Evolutionary conservation across 2,113 vertebrate genomes (phyloP).

Genomic region (Sinocyclocheilus anophthalmus): DNA sequence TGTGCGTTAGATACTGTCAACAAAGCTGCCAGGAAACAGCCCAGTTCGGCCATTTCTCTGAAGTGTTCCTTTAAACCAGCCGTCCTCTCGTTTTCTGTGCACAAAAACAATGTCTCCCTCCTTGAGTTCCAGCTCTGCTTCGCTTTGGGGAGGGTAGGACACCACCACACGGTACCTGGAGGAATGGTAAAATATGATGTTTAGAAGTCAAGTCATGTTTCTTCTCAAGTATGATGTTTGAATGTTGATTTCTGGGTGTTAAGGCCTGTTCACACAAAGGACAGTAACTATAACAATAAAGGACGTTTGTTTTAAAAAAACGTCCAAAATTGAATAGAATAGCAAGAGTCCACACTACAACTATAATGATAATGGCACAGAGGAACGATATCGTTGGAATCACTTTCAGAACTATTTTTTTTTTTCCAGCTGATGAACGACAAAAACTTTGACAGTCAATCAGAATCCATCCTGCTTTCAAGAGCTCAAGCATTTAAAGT

Average conservation of each 20-base stretch:
- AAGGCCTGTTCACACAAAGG: too few species aligned
- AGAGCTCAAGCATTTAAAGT: too few species aligned
- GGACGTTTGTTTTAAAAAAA: too few species aligned
- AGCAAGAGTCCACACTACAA: too few species aligned
- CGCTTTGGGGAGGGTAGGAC: conserved; percentile 96
- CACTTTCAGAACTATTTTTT: too few species aligned
- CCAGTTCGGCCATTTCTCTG: conserved; percentile 96
- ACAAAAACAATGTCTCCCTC: conserved; percentile 99
- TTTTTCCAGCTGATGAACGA: too few species aligned
- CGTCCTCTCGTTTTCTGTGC: conserved; percentile 95
- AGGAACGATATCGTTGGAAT: too few species aligned
- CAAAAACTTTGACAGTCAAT: too few species aligned
- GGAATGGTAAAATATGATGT: not conserved
- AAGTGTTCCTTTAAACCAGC: conserved; percentile 99
- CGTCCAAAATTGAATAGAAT: too few species aligned
- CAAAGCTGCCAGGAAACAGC: conserved; percentile 97
- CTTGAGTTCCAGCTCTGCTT: conserved; percentile 98
- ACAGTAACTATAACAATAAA: not conserved
- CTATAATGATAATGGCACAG: too few species aligned
- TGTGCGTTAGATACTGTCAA: conserved; percentile 87
- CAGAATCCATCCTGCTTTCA: too few species aligned
- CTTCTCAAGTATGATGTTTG: not conserved
- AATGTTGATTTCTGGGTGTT: not conserved
- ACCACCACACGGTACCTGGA: conserved; percentile 94
- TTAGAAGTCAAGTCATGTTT: not conserved